Percentiles rank a stretch among this genome's conserved stretches.
phyloP scores from a whole-genome alignment of 2,888 invertebrate genomes.

The Gastracanthus pulcherrimus region DNA sequence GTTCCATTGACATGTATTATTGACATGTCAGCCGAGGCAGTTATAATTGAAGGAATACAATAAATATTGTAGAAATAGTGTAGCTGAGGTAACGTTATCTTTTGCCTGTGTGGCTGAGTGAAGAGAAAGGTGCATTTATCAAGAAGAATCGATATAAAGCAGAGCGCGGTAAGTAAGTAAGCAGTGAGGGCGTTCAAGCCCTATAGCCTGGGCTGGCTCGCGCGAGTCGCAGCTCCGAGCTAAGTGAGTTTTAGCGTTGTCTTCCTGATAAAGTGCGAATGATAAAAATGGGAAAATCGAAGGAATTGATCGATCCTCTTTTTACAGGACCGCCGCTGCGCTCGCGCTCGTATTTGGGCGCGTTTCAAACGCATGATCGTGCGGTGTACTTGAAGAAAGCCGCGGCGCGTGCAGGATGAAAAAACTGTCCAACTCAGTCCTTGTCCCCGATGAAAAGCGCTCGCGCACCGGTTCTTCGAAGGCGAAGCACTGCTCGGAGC shows the following conservation, averaged over 20 bases:
- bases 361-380: neutral
- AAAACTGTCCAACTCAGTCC: neutral
- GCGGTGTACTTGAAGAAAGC: neutral
- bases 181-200: neutral
- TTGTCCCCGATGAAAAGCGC: neutral
- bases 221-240: neutral
- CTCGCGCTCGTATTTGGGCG: neutral
- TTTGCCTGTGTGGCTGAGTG: no score
- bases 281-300: slow-evolving; percentile 43
- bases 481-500: neutral
- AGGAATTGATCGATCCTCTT: slow-evolving; percentile 28
- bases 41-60: no score
- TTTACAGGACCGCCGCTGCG: neutral
- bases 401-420: neutral
- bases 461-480: neutral
- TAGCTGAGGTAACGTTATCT: neutral
- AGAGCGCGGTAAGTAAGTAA: neutral
- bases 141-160: slow-evolving; percentile 18
- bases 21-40: no score
- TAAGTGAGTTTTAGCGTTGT: slow-evolving; percentile 24
- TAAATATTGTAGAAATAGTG: no score
- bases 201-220: no score
- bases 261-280: neutral
- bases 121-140: neutral
- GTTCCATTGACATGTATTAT: no score